Conservation (phyloP, 1,140 invertebrate genomes). For the Rhynchophorus ferrugineus region DNA sequence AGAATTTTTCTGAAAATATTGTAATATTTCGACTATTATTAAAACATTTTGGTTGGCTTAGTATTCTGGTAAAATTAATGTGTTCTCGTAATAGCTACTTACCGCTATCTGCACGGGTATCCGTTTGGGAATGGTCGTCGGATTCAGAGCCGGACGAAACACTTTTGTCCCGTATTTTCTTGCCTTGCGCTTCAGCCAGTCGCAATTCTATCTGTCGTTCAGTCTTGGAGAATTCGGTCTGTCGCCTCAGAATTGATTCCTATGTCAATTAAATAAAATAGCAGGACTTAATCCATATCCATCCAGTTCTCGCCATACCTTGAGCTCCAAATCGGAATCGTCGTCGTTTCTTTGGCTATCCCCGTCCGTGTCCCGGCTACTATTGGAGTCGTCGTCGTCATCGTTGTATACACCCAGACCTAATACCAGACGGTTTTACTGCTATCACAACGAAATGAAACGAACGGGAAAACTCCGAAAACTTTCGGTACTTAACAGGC, state of each 20-base stretch:
- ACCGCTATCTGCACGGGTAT: too few relatives aligned
- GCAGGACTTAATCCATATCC: too few relatives aligned
- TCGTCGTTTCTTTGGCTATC: constrained; percentile 20
- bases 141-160: constrained; percentile 28
- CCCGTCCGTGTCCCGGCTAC: constrained; percentile 28
- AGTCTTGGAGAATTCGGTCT: constrained; percentile 33
- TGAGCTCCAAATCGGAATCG: constrained; percentile 35
- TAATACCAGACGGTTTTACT: constrained; percentile 10
- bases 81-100: too few relatives aligned
- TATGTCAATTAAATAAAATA: constrained; percentile 11
- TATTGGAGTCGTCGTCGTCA: constrained; percentile 30
- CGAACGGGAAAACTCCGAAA: neutral
- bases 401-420: constrained; percentile 37
- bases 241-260: constrained; percentile 33
- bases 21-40: neutral
- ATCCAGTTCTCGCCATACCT: constrained; percentile 25
- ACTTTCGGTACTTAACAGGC: neutral
- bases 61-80: too few relatives aligned
- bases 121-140: too few relatives aligned
- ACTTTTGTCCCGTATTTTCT: constrained; percentile 19
- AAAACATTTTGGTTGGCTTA: too few relatives aligned
- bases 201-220: constrained; percentile 35
- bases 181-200: constrained; percentile 27
- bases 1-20: neutral
- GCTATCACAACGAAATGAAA: neutral